Evolutionary conservation across 1,140 invertebrate species (phyloP), one percentile per base, ranked within the genome.

Genomic region (Papilio polyxenes): DNA sequence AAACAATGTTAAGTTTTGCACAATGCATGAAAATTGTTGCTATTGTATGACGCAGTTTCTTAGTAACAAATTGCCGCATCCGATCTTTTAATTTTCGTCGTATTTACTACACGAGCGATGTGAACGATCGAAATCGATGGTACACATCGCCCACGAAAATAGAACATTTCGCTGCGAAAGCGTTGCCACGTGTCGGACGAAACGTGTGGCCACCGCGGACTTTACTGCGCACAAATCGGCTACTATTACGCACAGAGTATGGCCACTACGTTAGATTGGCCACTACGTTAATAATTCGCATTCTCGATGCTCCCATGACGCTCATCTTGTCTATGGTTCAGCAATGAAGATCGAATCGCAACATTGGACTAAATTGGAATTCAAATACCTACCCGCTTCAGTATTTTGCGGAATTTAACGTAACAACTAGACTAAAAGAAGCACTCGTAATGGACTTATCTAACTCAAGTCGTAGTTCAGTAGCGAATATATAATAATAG

Each of bases 151-250:
- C 48, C 75, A 77, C 75, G 49, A 49, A 77, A 77, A 77, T 77
- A 77, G 75, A 77, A 51, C 75, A 77, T 77, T 77, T 77, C 20
- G n/a, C 75, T 51, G 75, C 75, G 75, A 77, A 77, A 77, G 75
- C 75, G 74, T 15, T 37, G 44, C 74, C 74, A 75, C 74, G 74
- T 75, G 74, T 75, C 37, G 44, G 40, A 5, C 9, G 74, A 49
- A 44, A 44, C 74, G 74, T 75, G 75, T 53, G 75, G 75, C n/a
- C 75, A 76, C 72, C 40, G 74, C n/a, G 48, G 9, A n/a, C 15
- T 75, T 77, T 77, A 51, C 23, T 77, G 48, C 75, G 75, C 75
- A 77, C 44, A 77, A 77, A 77, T 56, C 49, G 49, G 9, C 49
- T 49, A 49, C 75, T 75, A 31, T 31, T 31, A 75, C 75, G 75